A percentile compares a stretch with the other conserved stretches of the same genome.
phyloP scores from a whole-genome alignment of 2,113 vertebrate species.

The Pampusana beccarii region DNA sequence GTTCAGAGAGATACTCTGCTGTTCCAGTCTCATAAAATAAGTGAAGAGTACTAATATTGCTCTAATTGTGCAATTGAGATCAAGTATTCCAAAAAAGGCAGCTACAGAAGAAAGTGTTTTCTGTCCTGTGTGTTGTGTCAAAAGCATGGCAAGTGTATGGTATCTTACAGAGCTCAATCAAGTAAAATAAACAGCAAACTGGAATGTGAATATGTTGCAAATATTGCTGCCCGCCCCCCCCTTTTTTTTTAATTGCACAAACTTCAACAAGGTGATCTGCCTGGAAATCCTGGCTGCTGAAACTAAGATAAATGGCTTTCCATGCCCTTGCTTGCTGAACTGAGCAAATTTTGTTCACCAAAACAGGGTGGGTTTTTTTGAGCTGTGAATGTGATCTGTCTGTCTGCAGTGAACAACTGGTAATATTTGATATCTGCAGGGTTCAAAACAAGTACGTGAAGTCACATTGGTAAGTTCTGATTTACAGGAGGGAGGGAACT shows the following conservation, averaged over 20 bases:
- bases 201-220: neutral
- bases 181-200: neutral
- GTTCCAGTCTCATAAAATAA: neutral
- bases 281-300: neutral
- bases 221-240: neutral
- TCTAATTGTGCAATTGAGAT: neutral
- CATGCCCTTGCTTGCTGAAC: neutral
- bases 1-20: neutral
- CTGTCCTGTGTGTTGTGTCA: neutral
- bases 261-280: neutral
- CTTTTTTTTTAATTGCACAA: neutral
- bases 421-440: neutral
- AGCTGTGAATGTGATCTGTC: neutral
- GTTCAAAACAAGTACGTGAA: neutral
- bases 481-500: neutral
- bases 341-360: neutral
- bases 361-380: neutral
- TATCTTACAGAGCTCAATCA: neutral
- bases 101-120: neutral
- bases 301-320: neutral
- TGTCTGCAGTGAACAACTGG: slow-evolving; percentile 16
- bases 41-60: neutral
- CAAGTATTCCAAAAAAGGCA: neutral
- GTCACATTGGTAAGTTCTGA: neutral
- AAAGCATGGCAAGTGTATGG: neutral